Conservation (phyloP, 2,888 invertebrate species). For the Melipona bicolor region DNA sequence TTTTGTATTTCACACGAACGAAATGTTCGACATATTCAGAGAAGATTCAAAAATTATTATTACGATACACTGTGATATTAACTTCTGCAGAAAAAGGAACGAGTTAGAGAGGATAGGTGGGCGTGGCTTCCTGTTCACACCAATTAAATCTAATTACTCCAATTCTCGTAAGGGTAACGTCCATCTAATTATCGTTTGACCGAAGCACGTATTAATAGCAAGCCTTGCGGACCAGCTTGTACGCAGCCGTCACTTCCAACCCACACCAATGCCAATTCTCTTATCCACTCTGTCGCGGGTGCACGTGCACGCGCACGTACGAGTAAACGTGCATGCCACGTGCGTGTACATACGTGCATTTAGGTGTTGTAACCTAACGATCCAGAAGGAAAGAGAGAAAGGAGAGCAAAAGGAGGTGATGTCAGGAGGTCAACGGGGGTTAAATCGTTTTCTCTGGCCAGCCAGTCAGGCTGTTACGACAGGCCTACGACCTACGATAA, state of each 20-base stretch:
- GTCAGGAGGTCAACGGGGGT: conserved; percentile 79
- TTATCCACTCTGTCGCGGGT: background rate
- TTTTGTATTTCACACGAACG: too few species aligned
- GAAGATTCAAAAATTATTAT: background rate
- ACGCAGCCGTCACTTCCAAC: conserved; percentile 1
- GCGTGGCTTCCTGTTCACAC: conserved; percentile 63
- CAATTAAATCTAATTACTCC: conserved; percentile 82
- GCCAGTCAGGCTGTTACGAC: conserved; percentile 52
- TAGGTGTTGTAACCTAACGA: conserved; percentile 15
- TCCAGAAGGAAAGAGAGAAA: conserved; percentile 52
- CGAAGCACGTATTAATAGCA: conserved; percentile 79
- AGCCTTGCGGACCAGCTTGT: conserved; percentile 50
- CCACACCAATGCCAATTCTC: background rate
- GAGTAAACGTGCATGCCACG: conserved; percentile 9
- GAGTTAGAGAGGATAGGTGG: background rate
- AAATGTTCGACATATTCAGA: too few species aligned
- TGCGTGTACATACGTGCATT: background rate
- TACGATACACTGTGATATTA: background rate
- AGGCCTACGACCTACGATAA: conserved; percentile 66
- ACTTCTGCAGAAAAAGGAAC: background rate
- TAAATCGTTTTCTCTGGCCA: conserved; percentile 79
- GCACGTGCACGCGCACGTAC: conserved; percentile 18
- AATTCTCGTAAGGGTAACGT: conserved; percentile 80
- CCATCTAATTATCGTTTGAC: conserved; percentile 81
- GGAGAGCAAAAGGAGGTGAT: conserved; percentile 14